A percentile compares a stretch with the other conserved stretches of the same genome.
These are phyloP conservation scores for Acrobasis consociella DNA, from an alignment of 2,888 invertebrate species.

Conservation along the genomic window DNA sequence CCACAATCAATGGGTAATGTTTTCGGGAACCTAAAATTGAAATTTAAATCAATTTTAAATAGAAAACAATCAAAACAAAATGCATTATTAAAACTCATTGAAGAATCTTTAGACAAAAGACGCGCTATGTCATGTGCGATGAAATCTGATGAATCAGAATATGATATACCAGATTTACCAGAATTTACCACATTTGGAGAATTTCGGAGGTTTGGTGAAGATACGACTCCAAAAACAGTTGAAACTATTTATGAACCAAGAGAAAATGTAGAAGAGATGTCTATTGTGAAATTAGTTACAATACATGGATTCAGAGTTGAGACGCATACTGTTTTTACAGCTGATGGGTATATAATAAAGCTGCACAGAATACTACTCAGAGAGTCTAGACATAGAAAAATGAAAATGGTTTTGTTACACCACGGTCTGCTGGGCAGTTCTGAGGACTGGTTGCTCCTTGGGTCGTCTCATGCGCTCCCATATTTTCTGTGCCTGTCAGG, in stretches of 20 bases:
- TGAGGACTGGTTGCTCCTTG: conserved; percentile 54
- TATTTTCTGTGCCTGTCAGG: conserved; percentile 73
- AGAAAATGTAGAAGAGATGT: not conserved
- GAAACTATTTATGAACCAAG: not conserved
- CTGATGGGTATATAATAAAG: conserved; percentile 49
- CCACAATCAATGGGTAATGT: no score
- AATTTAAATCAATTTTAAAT: conserved; percentile 1
- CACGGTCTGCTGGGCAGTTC: conserved; percentile 55
- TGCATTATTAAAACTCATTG: not conserved
- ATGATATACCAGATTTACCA: no score
- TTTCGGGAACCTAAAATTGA: not conserved
- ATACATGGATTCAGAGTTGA: conserved; percentile 43
- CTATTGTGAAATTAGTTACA: conserved; percentile 30
- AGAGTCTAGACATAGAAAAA: not conserved
- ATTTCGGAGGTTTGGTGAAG: no score
- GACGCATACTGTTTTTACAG: conserved; percentile 44
- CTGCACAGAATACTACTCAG: conserved; percentile 43
- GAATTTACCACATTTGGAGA: no score
- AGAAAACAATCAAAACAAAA: not conserved
- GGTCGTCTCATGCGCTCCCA: conserved; percentile 45
- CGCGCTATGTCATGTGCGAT: no score
- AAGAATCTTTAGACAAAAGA: not conserved
- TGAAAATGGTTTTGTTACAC: conserved; percentile 42
- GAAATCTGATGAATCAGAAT: no score
- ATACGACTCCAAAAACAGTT: no score